Base-by-base conservation (phyloP, 2,113 vertebrate species). In the Sprattus sprattus region DNA sequence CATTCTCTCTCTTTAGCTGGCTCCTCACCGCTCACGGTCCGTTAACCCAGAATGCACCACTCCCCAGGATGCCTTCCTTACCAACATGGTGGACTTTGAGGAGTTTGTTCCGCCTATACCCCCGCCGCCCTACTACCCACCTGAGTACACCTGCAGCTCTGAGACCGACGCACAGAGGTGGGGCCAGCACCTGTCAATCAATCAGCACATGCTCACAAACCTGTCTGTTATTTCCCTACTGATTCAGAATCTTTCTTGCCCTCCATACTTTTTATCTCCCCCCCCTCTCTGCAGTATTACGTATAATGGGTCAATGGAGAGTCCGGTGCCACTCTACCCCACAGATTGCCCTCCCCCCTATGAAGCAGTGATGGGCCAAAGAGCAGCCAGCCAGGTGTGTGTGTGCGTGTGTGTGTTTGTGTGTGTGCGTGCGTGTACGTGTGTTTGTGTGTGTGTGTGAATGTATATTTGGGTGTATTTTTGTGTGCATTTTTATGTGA, bases 221-320 rank as follows among this genome's bases (percentile, higher is more conserved):
- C 67, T 28, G 11, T 13, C 28, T 32, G 10, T 32, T 32, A 16
- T 39, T 15, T 32, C 32, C 32, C 3, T 15, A 28, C 28, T 28
- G 32, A 78, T 39, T 78, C 71, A 15, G 71, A 78, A 16, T 28
- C 5, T 4, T 15, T 78, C 25, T 13, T 78, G 60, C 60, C 60
- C 60, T 8, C n/a, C 20, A 25, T 25, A 3, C 60, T 64, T 4
- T 78, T 13, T 44, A 15, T 32, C 2, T 39, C 71, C 28, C 22
- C 64, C 1, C 20, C 78, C 50, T 50, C 22, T 87, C 78, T 0
- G 0, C 92, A 99, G 98, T 91, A 99, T 99, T 91, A 99, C 98
- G 3, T 99, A 99, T 87, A 99, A 99, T 0, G 98, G 98, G 81
- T 99, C 98, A 86, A 99, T 99, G 98, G 98, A 98, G 93, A 99